A percentile compares a stretch with the other conserved stretches of the same genome.
Evolutionary conservation across 2,797 vertebrate genomes (phyloP).

Genomic region (Danio tinwini): DNA sequence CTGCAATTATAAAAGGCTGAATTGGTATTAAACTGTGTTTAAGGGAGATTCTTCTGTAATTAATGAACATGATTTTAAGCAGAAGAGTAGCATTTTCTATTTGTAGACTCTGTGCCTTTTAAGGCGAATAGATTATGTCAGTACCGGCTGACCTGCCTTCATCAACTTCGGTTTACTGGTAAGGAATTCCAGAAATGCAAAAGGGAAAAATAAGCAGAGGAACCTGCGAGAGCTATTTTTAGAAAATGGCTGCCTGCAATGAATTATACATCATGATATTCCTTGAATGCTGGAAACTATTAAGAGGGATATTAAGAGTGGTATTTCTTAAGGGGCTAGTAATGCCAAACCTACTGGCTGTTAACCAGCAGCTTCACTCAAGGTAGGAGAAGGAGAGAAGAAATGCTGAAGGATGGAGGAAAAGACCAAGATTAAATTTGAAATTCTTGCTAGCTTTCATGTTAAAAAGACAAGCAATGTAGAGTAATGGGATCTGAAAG

Average conservation of each 20-base stretch:
- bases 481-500: background rate
- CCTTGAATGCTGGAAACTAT: conserved; percentile 72
- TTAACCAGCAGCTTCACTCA: conserved; percentile 54
- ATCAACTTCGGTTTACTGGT: conserved; percentile 74
- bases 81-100: conserved; percentile 57
- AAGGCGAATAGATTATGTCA: conserved; percentile 83
- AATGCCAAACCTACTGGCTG: conserved; percentile 48
- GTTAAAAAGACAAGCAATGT: background rate
- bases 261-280: conserved; percentile 67
- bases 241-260: conserved; percentile 69
- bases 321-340: conserved; percentile 68
- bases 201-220: conserved; percentile 53
- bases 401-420: background rate
- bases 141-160: conserved; percentile 69
- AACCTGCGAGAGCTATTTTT: conserved; percentile 75
- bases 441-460: conserved; percentile 5
- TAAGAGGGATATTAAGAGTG: conserved; percentile 61
- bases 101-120: conserved; percentile 81
- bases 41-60: conserved; percentile 59
- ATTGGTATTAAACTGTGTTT: background rate
- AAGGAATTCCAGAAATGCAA: conserved; percentile 75
- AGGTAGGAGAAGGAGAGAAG: background rate
- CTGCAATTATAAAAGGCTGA: too few species aligned
- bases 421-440: background rate
- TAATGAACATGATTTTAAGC: conserved; percentile 70